Percentiles rank a stretch among this genome's conserved stretches.
phyloP scores from a whole-genome alignment of 2,797 vertebrate genomes.

The Streptopelia turtur region DNA sequence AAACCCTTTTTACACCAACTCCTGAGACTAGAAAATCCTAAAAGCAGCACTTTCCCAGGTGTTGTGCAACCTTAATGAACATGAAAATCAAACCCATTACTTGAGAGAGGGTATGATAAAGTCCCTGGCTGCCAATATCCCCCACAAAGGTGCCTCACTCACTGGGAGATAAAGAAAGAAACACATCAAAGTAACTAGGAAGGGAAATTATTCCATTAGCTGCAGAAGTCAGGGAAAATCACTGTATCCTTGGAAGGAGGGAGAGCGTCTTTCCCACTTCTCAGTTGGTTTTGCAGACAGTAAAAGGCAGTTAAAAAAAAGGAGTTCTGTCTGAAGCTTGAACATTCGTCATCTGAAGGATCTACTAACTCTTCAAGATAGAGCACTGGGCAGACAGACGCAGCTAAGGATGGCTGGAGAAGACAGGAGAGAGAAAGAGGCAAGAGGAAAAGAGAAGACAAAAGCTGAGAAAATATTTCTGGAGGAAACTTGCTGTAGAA shows the following conservation, averaged over 20 bases:
- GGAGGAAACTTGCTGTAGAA: background rate
- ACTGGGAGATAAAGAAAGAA: background rate
- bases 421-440: background rate
- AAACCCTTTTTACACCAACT: background rate
- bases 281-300: background rate
- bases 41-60: constrained; percentile 30
- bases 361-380: background rate
- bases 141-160: background rate
- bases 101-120: background rate
- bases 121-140: background rate
- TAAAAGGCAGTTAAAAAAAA: background rate
- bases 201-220: constrained; percentile 32
- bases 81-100: constrained; percentile 42
- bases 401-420: background rate
- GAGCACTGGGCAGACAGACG: background rate
- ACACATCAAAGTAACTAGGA: background rate
- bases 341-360: background rate
- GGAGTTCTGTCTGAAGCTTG: background rate
- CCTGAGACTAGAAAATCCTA: background rate
- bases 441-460: background rate
- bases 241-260: background rate
- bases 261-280: background rate
- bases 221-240: background rate
- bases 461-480: background rate
- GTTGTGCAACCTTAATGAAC: constrained; percentile 12